Evolutionary conservation across 2,888 invertebrate species (phyloP), one percentile per base, ranked within the genome.

Genomic region (Philonicus albiceps): DNA sequence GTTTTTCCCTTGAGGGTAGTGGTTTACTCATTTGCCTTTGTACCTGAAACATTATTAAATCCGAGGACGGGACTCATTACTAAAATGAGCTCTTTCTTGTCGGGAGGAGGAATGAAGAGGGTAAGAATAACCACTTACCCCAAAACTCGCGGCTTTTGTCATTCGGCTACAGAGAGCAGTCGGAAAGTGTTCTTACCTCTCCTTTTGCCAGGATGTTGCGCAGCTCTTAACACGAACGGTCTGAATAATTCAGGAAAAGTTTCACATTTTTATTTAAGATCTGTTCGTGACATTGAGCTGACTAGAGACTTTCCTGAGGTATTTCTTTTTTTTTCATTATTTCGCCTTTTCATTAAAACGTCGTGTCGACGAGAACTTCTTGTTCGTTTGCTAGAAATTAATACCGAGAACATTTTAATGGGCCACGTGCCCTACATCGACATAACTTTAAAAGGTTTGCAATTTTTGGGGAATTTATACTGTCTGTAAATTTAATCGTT

Each of bases 31-130:
- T 76, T 40, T 76, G 19, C 34, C 22, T 76, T 40, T 40, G 19
- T 64, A 64, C 27, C 27, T 64, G 16, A 13, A 22, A 76, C 40
- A 37, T 76, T 76, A 76, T 76, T 37, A 76, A 76, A 76, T 76
- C 19, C 37, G 76, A 76, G 76, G 40, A 76, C 76, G 74, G 37
- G 22, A 34, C 43, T 76, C 76, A 76, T 76, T 76, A 76, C 22
- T 40, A 76, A 76, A 76, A 76, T 37, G 34, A 76, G 76, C 40
- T 5, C 40, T 40, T 76, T 37, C 37, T 37, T 76, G 11, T 8
- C 13, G n/a, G 3, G 19, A n/a, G n/a, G n/a, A n/a, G 40, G 76
- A 1, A 43, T 43, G 40, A 3, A 22, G n/a, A 34, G 30, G 34
- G 19, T n/a, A 37, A 75, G 34, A 76, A 11, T 8, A 40, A 40